phyloP scores from a whole-genome alignment of 2,888 invertebrate genomes.

The Chymomyza fuscimana region DNA sequence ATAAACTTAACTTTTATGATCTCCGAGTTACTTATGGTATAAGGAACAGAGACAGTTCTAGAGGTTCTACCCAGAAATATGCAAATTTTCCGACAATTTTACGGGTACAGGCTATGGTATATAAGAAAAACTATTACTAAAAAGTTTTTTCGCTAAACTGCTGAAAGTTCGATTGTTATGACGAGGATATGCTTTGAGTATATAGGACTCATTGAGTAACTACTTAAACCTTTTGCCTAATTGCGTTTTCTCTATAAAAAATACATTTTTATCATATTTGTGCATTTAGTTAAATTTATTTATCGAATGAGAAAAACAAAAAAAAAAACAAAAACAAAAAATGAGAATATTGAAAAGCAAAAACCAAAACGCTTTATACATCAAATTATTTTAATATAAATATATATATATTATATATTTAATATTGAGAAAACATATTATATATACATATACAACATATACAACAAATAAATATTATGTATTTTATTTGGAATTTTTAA shows the following conservation, averaged over 20 bases:
- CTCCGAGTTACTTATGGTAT: no score
- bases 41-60: no score
- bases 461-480: conserved; percentile 66
- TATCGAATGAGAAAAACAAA: conserved; percentile 36
- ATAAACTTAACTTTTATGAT: no score
- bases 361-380: conserved; percentile 66
- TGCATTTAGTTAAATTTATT: conserved; percentile 67
- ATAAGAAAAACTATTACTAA: no score
- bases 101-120: no score
- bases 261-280: conserved; percentile 54
- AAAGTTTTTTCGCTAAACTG: neutral
- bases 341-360: conserved; percentile 16
- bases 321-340: conserved; percentile 31
- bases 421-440: conserved; percentile 49
- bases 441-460: conserved; percentile 52
- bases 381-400: conserved; percentile 71
- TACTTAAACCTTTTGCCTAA: conserved; percentile 25
- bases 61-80: no score
- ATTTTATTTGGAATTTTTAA: conserved; percentile 67
- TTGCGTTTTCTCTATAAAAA: conserved; percentile 46
- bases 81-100: no score
- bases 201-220: no score
- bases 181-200: no score
- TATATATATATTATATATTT: conserved; percentile 40
- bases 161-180: neutral